Evolutionary conservation across 2,888 invertebrate genomes (phyloP).

Genomic region (Microctonus aethiopoides): DNA sequence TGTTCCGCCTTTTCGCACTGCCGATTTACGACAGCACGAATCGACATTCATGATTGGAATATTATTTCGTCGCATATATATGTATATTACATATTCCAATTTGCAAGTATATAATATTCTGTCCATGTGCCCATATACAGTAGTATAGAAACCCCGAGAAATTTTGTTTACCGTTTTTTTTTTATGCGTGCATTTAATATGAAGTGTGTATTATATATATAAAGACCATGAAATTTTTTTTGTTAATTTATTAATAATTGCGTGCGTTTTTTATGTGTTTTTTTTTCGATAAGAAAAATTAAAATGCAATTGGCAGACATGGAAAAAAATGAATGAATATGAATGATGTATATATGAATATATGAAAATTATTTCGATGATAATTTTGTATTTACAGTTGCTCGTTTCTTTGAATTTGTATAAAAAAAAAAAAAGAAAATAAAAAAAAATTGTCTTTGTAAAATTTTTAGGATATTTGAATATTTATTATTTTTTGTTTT

Average conservation of each 20-base stretch:
- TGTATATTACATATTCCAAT: background rate
- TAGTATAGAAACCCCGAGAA: slow-evolving; percentile 5
- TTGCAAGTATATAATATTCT: background rate
- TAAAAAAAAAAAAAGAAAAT: background rate
- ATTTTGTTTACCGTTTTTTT: background rate
- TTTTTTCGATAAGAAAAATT: background rate
- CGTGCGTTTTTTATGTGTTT: background rate
- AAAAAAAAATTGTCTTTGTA: background rate
- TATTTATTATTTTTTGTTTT: too few relatives aligned
- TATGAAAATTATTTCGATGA: background rate
- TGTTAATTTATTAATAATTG: background rate
- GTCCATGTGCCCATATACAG: slow-evolving; percentile 8
- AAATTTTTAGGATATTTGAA: too few relatives aligned
- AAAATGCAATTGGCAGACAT: background rate
- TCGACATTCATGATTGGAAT: slow-evolving; percentile 23
- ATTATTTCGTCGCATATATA: slow-evolving; percentile 14
- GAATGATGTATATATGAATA: background rate
- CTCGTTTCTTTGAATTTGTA: background rate
- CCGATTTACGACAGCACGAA: slow-evolving; percentile 18
- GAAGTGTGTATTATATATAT: background rate
- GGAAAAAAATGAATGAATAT: background rate
- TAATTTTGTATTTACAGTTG: background rate
- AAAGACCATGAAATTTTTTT: too few relatives aligned
- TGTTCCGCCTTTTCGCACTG: slow-evolving; percentile 22
- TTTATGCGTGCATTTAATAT: background rate